Percentiles rank a stretch among this genome's conserved stretches.
phyloP scores from a whole-genome alignment of 2,888 invertebrate genomes.

The Xylophagus ater region DNA sequence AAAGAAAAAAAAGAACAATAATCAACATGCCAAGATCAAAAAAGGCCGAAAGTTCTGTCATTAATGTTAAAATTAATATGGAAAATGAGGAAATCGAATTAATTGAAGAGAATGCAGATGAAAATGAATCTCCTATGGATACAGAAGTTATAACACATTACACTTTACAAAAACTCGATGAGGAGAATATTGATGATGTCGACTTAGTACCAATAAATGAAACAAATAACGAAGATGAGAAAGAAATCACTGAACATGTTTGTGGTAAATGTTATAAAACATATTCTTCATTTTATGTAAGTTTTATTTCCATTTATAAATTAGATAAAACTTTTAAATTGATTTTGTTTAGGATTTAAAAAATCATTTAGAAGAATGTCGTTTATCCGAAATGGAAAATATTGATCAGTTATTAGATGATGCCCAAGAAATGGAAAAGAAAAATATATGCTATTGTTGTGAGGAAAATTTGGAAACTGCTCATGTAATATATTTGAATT shows the following conservation, averaged over 20 bases:
- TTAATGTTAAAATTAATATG: slow-evolving; percentile 7
- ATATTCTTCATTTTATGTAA: slow-evolving; percentile 30
- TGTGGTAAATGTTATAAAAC: slow-evolving; percentile 36
- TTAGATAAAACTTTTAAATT: not conserved
- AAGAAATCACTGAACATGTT: slow-evolving; percentile 32
- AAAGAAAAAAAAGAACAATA: not conserved
- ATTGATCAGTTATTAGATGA: slow-evolving; percentile 1
- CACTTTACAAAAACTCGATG: too few relatives aligned
- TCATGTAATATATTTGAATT: slow-evolving; percentile 27
- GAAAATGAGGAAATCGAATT: slow-evolving; percentile 13
- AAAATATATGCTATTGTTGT: slow-evolving; percentile 36
- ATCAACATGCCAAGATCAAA: not conserved
- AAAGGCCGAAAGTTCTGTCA: slow-evolving; percentile 1
- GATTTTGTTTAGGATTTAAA: slow-evolving; percentile 25
- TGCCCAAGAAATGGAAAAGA: slow-evolving; percentile 28
- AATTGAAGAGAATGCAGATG: slow-evolving; percentile 6
- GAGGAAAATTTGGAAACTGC: slow-evolving; percentile 36
- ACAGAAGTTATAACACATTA: too few relatives aligned
- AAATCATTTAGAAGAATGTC: slow-evolving; percentile 33
- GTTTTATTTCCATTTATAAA: slow-evolving; percentile 9
- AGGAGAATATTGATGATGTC: not conserved
- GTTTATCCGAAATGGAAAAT: slow-evolving; percentile 10
- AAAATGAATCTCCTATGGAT: too few relatives aligned
- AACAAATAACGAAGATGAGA: slow-evolving; percentile 1
- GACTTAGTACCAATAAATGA: slow-evolving; percentile 2